A percentile compares a stretch with the other conserved stretches of the same genome.
These are phyloP conservation scores for Meteorus colon DNA, from an alignment of 2,888 invertebrate genomes.

Conservation along the genomic window DNA sequence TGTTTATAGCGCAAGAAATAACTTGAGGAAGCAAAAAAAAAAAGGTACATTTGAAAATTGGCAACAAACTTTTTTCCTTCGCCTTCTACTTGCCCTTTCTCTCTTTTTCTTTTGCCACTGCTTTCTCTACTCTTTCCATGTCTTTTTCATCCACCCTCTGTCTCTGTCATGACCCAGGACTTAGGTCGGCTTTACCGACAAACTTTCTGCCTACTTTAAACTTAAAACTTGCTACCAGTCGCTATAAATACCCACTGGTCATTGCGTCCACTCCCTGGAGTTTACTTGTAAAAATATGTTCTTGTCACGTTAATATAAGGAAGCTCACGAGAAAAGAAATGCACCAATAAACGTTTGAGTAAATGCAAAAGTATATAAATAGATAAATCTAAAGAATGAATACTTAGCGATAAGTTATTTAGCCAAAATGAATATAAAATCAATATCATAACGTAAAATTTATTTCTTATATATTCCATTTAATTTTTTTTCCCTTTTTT, in stretches of 20 bases:
- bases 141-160: slow-evolving; percentile 19
- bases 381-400: not conserved
- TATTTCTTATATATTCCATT: not conserved
- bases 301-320: slow-evolving; percentile 16
- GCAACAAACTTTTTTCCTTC: slow-evolving; percentile 23
- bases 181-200: slow-evolving; percentile 22
- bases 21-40: not conserved
- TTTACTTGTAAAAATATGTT: slow-evolving; percentile 33
- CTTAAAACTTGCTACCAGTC: slow-evolving; percentile 24
- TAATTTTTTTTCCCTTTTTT: not conserved
- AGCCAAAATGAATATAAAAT: not conserved
- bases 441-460: not conserved
- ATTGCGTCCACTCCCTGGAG: slow-evolving; percentile 12
- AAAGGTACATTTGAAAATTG: slow-evolving; percentile 37
- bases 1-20: slow-evolving; percentile 15
- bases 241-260: slow-evolving; percentile 25
- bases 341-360: not conserved
- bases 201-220: slow-evolving; percentile 42
- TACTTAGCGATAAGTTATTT: too few relatives aligned
- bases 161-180: slow-evolving; percentile 17
- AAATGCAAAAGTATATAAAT: not conserved
- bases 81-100: slow-evolving; percentile 22
- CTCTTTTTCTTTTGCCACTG: not conserved
- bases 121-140: not conserved
- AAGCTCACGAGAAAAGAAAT: not conserved